Base-by-base conservation (phyloP, 2,113 vertebrate species). In the Gorsachius goisagi region DNA sequence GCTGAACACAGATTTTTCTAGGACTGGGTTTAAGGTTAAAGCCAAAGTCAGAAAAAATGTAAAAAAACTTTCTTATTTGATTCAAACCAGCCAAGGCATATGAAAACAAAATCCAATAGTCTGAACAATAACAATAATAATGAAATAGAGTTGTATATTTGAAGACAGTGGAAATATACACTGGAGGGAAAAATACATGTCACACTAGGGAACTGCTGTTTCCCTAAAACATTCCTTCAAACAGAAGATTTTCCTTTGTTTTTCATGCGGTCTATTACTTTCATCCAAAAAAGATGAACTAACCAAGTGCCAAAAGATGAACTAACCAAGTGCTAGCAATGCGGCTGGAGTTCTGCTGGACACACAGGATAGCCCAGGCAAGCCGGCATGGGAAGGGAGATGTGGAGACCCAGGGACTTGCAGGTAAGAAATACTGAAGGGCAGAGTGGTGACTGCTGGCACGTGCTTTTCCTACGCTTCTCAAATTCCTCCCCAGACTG, bases 321-420 rank as follows among this genome's bases (percentile, higher is more conserved):
- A 28, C 39, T 19, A 16, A 4, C 3, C 11, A 4, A 30, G 58
- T 16, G 82, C 20, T 11, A 26, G 60, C 26, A 13, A 9, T 4
- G 75, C 58, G 50, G 2, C 2, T 15, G 10, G 21, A 8, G 27
- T 17, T 45, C 64, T 74, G 16, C 59, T 21, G 62, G 58, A 32
- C 53, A 23, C 28, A 8, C 7, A 8, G 75, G 79, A 11, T 0
- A 12, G 53, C 60, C 56, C 0, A 2, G 15, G 15, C 21, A 24
- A 23, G 6, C 21, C 2, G 0, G 4, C 7, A 5, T 2, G 3
- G 58, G n/a, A 30, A 17, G 20, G 11, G 33, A n/a, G 23, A 12
- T 15, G 21, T 8, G 67, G 41, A 23, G 17, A 12, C 1, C 1
- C 30, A 6, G 13, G 27, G 64, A 41, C 41, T 30, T 30, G 15